Conservation (phyloP, 2,888 invertebrate genomes). For the Conchocele bisecta region DNA sequence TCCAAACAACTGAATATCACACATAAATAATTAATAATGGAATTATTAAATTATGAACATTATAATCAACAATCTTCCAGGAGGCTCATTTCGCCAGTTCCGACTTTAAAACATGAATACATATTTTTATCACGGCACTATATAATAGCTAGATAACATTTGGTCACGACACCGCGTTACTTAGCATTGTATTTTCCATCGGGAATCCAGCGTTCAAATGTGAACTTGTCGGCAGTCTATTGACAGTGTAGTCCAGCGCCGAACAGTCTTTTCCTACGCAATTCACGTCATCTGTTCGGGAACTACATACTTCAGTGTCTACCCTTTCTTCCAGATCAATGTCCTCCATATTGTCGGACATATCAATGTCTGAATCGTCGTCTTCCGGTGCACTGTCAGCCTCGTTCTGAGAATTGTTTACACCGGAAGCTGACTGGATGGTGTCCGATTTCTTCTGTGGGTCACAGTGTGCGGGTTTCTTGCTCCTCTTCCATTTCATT, state of each 20-base stretch:
- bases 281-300: conserved; percentile 40
- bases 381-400: conserved; percentile 55
- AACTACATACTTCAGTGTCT: conserved; percentile 38
- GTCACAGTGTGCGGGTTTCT: conserved; percentile 85
- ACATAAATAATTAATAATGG: too few species aligned
- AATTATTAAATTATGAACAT: too few species aligned
- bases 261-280: conserved; percentile 59
- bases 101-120: too few species aligned
- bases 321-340: conserved; percentile 35
- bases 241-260: conserved; percentile 39
- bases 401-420: conserved; percentile 43
- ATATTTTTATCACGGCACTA: too few species aligned
- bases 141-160: too few species aligned
- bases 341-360: conserved; percentile 45
- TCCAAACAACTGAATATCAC: too few species aligned
- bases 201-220: too few species aligned
- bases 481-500: conserved; percentile 99
- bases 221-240: conserved; percentile 20
- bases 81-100: too few species aligned
- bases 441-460: conserved; percentile 13
- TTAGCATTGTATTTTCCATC: too few species aligned
- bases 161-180: conserved; percentile 49
- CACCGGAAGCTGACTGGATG: conserved; percentile 23
- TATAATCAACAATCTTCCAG: too few species aligned
- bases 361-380: conserved; percentile 56